Evolutionary conservation across 64 coral and sea anemone genomes (phyloP).

Genomic region (Montipora foliosa): DNA sequence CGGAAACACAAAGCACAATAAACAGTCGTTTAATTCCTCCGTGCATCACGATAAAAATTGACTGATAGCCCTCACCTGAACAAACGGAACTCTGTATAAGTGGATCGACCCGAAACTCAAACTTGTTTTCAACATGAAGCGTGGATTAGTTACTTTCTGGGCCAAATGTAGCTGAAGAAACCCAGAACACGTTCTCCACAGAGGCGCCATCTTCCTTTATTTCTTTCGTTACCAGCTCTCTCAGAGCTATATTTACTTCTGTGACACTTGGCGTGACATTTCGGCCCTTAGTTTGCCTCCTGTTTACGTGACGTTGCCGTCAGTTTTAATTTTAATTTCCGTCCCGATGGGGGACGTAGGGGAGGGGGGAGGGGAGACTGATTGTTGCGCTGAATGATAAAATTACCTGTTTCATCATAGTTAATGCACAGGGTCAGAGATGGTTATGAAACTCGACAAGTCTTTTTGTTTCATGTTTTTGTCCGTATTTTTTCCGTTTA

Average conservation of each 20-base stretch:
- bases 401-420: no score
- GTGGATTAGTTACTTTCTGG: neutral
- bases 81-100: neutral
- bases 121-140: neutral
- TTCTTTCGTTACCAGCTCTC: neutral
- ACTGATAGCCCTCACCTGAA: constrained; percentile 23
- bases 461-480: no score
- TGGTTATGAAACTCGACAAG: no score
- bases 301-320: no score
- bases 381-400: no score
- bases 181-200: constrained; percentile 21
- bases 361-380: no score
- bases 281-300: neutral
- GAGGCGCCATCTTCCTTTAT: neutral
- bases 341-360: no score
- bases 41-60: neutral
- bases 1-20: neutral
- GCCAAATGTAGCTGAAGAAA: constrained; percentile 12
- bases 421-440: no score
- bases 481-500: no score
- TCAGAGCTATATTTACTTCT: neutral
- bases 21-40: neutral
- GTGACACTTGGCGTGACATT: neutral
- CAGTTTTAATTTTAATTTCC: no score
- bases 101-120: neutral